Evolutionary conservation across 2,888 invertebrate genomes (phyloP), one percentile per base, ranked within the genome.

Genomic region (Mythimna lalbum): DNA sequence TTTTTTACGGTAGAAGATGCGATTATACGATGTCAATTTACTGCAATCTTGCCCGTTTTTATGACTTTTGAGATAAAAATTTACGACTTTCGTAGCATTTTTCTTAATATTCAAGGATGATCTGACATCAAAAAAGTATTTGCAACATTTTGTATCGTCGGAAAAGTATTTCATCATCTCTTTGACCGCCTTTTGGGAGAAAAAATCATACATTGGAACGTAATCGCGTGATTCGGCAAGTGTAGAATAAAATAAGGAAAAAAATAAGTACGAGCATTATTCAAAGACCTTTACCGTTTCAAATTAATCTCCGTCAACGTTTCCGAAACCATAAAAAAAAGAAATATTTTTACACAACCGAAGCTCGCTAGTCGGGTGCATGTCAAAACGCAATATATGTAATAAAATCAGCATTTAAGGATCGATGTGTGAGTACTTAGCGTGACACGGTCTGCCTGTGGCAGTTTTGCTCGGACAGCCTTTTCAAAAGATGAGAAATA

Each of bases 401-500:
- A 69, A 80, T 76, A 69, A 76, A 77, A 79, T 78, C 81, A 80
- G 86, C 85, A 89, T 89, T 86, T 84, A 76, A 73, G 84, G 88
- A 89, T 90, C 91, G 89, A 89, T 88, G 87, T 91, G 90, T 91
- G 90, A 90, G 92, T 90, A 90, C 90, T 91, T 92, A 90, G 83
- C 85, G 85, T 87, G 83, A 90, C 90, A 91, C 86, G 73, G 78
- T 33, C 90, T 94, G 94, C 83, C 83, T 81, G 88, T 93, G 94
- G 92, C 94, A 93, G 91, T 91, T 93, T 90, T 84, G 88, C 87
- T 87, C 84, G 89, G 90, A 90, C 89, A 91, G 90, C 89, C 91
- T 90, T 93, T 93, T 92, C 88, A 92, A 93, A 94, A 94, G 92
- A 93, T 93, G 94, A 93, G 93, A 93, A 94, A 94, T 94, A 93